These are phyloP conservation scores for Junco hyemalis DNA, from an alignment of 2,113 vertebrate species.

Conservation along the genomic window DNA sequence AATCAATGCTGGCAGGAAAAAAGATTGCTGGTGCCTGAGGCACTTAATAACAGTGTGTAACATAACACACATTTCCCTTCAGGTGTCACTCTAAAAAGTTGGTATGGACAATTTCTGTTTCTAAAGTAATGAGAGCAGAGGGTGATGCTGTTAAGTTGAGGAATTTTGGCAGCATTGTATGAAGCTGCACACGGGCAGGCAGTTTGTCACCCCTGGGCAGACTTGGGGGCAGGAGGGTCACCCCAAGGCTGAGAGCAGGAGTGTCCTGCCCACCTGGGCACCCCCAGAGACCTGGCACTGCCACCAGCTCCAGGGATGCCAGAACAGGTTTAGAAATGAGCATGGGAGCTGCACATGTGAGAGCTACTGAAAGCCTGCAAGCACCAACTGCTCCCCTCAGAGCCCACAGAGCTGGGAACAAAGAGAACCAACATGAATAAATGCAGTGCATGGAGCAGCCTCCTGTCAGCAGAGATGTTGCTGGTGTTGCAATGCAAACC, in stretches of 20 bases:
- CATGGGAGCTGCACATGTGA: rapidly evolving
- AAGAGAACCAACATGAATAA: neutral
- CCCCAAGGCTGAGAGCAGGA: neutral
- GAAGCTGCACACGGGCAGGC: neutral
- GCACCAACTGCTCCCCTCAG: rapidly evolving
- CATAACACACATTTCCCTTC: neutral
- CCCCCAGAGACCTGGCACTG: rapidly evolving
- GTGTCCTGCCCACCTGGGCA: neutral
- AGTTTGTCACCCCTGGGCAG: rapidly evolving
- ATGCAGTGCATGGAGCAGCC: neutral
- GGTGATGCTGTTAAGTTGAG: neutral
- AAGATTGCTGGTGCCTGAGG: slow-evolving; percentile 5
- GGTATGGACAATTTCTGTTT: neutral
- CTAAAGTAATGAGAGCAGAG: neutral
- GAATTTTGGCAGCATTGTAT: neutral
- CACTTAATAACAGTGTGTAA: neutral
- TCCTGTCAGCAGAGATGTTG: neutral
- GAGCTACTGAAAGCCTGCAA: rapidly evolving
- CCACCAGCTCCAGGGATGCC: neutral
- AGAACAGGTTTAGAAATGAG: neutral
- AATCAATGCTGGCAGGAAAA: slow-evolving; percentile 32
- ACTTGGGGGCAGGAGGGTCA: neutral
- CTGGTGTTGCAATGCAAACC: neutral
- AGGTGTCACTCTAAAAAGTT: neutral
- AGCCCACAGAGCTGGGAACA: neutral